A percentile compares a stretch with the other conserved stretches of the same genome.
Conservation (phyloP, 2,888 invertebrate genomes). For the Eilema sororculum region DNA sequence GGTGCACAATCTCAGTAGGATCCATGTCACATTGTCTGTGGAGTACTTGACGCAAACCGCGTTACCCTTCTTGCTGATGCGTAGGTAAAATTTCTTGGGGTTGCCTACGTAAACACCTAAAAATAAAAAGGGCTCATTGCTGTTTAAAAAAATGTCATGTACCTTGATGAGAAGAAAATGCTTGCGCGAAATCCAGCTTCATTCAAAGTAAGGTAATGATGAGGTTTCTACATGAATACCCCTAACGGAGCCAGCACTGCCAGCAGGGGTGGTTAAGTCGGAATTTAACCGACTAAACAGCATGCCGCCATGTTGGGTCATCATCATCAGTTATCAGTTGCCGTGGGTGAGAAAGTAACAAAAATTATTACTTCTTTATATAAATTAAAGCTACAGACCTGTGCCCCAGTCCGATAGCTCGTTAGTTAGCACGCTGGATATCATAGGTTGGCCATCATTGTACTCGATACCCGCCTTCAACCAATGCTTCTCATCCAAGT, state of each 20-base stretch:
- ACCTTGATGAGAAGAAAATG: too few species aligned
- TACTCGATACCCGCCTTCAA: conserved; percentile 77
- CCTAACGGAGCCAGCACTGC: too few species aligned
- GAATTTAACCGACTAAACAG: too few species aligned
- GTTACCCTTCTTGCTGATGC: conserved; percentile 62
- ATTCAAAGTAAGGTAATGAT: too few species aligned
- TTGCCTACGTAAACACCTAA: conserved; percentile 72
- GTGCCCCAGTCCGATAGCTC: conserved; percentile 77
- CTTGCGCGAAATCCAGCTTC: too few species aligned
- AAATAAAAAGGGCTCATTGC: conserved; percentile 32
- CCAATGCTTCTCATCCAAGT: conserved; percentile 77
- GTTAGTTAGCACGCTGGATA: conserved; percentile 74
- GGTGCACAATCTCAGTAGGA: conserved; percentile 64
- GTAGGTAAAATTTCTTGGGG: conserved; percentile 72
- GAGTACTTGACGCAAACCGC: conserved; percentile 76
- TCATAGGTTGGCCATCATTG: conserved; percentile 77
- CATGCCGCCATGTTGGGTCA: too few species aligned
- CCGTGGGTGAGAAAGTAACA: too few species aligned
- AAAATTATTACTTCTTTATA: not conserved
- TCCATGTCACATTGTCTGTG: conserved; percentile 66
- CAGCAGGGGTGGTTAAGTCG: too few species aligned
- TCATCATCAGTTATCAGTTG: too few species aligned
- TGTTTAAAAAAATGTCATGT: too few species aligned
- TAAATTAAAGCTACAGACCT: conserved; percentile 53
- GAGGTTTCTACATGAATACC: too few species aligned